phyloP scores from a whole-genome alignment of 2,888 invertebrate genomes.

The Amblyjoppa proteus region DNA sequence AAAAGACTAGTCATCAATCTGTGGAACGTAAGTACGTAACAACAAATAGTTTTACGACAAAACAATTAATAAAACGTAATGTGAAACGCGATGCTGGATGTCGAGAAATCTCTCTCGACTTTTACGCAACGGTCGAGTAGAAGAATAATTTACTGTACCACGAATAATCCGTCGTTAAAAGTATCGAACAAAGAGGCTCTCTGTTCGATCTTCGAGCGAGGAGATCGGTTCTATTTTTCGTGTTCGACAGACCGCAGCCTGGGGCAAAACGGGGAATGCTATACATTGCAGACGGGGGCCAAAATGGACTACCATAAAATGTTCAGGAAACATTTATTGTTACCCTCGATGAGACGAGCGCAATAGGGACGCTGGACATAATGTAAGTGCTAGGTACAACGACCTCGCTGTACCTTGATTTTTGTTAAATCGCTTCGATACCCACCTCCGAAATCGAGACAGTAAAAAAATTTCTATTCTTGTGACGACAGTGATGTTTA shows the following conservation, averaged over 20 bases:
- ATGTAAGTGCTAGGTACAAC: not conserved
- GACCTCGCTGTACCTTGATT: too few species aligned
- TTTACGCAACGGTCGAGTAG: not conserved
- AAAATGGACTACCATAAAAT: not conserved
- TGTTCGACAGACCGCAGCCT: not conserved
- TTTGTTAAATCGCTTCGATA: too few species aligned
- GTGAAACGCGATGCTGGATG: constrained; percentile 8
- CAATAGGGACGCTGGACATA: not conserved
- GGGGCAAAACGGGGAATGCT: not conserved
- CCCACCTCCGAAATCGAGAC: not conserved
- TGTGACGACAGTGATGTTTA: not conserved
- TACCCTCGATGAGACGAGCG: not conserved
- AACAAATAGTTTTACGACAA: constrained; percentile 47
- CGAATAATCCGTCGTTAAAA: constrained; percentile 60
- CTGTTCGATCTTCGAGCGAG: constrained; percentile 51
- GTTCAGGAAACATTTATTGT: not conserved
- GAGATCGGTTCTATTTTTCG: constrained; percentile 23
- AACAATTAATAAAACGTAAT: constrained; percentile 45
- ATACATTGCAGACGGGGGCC: too few species aligned
- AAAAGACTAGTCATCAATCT: constrained; percentile 9
- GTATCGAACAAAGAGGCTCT: constrained; percentile 56
- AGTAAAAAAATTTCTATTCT: not conserved
- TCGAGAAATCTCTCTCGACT: constrained; percentile 20
- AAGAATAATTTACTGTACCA: constrained; percentile 42
- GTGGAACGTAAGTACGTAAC: constrained; percentile 36